Conservation (phyloP, 2,888 invertebrate genomes). For the Ommatoiulus sabulosus region DNA sequence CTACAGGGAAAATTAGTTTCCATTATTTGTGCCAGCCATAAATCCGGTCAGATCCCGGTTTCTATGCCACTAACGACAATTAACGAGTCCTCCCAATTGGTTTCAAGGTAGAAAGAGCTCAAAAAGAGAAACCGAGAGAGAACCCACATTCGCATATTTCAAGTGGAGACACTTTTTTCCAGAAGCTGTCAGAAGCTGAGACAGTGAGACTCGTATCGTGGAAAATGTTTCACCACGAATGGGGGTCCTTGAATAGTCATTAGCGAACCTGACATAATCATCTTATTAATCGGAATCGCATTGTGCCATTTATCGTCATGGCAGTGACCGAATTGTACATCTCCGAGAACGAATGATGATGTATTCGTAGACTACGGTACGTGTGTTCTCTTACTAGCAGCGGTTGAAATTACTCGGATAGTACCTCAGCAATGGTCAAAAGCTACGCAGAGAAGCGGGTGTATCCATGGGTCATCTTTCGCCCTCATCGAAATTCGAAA, state of each 20-base stretch:
- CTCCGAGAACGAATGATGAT: neutral
- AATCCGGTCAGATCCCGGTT: conserved; percentile 10
- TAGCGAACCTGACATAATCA: neutral
- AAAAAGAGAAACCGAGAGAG: neutral
- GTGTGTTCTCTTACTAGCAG: too few relatives aligned
- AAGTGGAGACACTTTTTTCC: conserved; percentile 13
- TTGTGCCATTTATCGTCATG: neutral
- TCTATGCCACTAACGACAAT: conserved; percentile 42
- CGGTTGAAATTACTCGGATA: too few relatives aligned
- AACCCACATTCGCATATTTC: conserved; percentile 29
- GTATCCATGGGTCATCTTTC: too few relatives aligned
- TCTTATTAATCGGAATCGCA: neutral
- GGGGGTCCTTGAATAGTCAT: neutral
- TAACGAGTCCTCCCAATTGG: conserved; percentile 31
- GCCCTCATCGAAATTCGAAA: too few relatives aligned
- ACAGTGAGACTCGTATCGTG: neutral
- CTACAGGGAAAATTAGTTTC: conserved; percentile 52
- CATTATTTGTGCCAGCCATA: conserved; percentile 49
- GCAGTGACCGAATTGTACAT: neutral
- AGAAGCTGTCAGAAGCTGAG: conserved; percentile 18
- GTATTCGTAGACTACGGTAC: neutral
- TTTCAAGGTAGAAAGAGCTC: neutral
- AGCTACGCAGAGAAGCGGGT: too few relatives aligned
- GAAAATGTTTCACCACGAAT: neutral
- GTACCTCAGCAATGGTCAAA: too few relatives aligned